Conservation (phyloP, 2,888 invertebrate genomes). For the Thysanoteuthis rhombus region DNA sequence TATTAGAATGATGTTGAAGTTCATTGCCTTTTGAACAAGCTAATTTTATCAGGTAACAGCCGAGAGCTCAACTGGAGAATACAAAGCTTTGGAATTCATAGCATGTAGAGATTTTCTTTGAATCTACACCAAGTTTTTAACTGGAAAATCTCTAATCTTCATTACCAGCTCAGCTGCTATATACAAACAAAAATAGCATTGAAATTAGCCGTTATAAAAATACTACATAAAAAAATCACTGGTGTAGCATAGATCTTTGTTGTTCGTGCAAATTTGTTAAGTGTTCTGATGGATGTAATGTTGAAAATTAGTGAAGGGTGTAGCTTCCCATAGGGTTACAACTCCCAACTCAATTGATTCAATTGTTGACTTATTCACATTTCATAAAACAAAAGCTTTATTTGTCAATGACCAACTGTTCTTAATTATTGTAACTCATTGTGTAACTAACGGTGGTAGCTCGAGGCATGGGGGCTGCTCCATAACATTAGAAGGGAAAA, state of each 20-base stretch:
- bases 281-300: too few species aligned
- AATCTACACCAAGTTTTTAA: neutral
- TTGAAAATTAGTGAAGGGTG: too few species aligned
- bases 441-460: too few species aligned
- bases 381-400: too few species aligned
- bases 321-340: too few species aligned
- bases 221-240: neutral
- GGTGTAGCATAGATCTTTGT: neutral
- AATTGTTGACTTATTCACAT: too few species aligned
- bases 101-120: neutral
- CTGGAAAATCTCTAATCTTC: neutral
- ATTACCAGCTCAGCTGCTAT: neutral
- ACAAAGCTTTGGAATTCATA: neutral
- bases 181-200: neutral
- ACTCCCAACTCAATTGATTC: too few species aligned
- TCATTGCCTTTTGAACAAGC: neutral
- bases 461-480: too few species aligned
- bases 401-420: too few species aligned
- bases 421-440: too few species aligned
- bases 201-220: neutral
- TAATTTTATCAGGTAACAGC: neutral
- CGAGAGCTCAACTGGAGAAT: neutral
- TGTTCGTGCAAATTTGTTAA: too few species aligned
- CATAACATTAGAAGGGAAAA: too few species aligned
- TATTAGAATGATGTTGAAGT: neutral